phyloP scores from a whole-genome alignment of 2,888 invertebrate genomes.

The Tortrix viridana region DNA sequence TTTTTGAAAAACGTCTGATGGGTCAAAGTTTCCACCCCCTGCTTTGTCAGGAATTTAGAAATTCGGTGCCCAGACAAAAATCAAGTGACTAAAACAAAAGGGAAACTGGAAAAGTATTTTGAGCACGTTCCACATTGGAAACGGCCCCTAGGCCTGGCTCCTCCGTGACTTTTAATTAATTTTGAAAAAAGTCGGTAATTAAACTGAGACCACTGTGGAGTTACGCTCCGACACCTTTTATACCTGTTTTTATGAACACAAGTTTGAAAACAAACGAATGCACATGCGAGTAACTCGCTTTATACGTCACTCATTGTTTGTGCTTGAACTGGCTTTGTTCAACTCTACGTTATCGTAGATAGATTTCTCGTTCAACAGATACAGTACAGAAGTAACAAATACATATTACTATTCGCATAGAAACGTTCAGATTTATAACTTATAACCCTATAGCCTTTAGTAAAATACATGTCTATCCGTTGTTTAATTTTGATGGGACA shows the following conservation, averaged over 20 bases:
- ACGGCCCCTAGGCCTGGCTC: slow-evolving; percentile 50
- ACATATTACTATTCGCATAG: too few relatives aligned
- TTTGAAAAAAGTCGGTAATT: slow-evolving; percentile 59
- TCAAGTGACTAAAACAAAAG: slow-evolving; percentile 57
- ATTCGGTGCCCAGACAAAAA: slow-evolving; percentile 60
- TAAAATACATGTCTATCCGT: too few relatives aligned
- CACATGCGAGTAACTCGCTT: neutral
- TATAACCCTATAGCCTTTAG: too few relatives aligned
- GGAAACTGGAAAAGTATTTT: slow-evolving; percentile 68
- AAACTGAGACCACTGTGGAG: slow-evolving; percentile 14
- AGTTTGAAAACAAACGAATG: neutral
- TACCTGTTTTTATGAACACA: slow-evolving; percentile 15
- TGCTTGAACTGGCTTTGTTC: too few relatives aligned
- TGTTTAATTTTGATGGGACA: too few relatives aligned
- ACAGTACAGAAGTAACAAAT: too few relatives aligned
- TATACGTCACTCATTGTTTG: neutral
- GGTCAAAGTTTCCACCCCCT: slow-evolving; percentile 6
- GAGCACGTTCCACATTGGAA: slow-evolving; percentile 66
- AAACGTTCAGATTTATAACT: too few relatives aligned
- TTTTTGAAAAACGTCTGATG: slow-evolving; percentile 1
- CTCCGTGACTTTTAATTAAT: slow-evolving; percentile 74
- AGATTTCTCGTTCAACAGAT: too few relatives aligned
- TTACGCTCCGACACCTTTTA: slow-evolving; percentile 21
- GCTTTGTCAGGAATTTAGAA: slow-evolving; percentile 43
- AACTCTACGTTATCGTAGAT: too few relatives aligned